Evolutionary conservation across 2,113 vertebrate species (phyloP).

Genomic region (Hemichromis elongatus): DNA sequence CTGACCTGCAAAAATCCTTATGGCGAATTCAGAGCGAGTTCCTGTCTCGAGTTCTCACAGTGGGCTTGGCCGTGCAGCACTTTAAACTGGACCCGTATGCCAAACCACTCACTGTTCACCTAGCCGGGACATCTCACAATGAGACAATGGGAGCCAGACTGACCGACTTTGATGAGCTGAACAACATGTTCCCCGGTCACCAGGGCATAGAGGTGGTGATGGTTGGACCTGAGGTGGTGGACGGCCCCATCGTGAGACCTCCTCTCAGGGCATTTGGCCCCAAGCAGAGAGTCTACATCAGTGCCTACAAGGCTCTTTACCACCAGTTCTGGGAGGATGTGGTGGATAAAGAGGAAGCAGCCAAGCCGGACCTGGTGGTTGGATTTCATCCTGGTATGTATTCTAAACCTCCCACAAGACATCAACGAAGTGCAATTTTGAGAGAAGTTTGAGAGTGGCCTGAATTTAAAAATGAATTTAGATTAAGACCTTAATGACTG

Average conservation of each 20-base stretch:
- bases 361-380: slow-evolving; percentile 85
- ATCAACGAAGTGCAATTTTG: not conserved
- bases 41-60: slow-evolving; percentile 82
- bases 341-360: slow-evolving; percentile 77
- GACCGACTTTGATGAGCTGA: slow-evolving; percentile 86
- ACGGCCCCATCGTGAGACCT: slow-evolving; percentile 76
- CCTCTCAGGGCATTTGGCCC: slow-evolving; percentile 72
- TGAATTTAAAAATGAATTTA: not conserved
- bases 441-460: not conserved
- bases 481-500: not conserved
- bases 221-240: slow-evolving; percentile 87
- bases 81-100: slow-evolving; percentile 72
- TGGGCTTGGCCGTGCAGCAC: slow-evolving; percentile 75
- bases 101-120: slow-evolving; percentile 81
- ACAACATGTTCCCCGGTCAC: slow-evolving; percentile 82
- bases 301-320: slow-evolving; percentile 86
- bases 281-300: slow-evolving; percentile 79
- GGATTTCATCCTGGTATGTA: slow-evolving; percentile 92
- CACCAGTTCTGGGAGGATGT: slow-evolving; percentile 93
- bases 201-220: slow-evolving; percentile 85
- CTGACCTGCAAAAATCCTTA: slow-evolving; percentile 77
- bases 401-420: not conserved
- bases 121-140: slow-evolving; percentile 84
- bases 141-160: slow-evolving; percentile 84
- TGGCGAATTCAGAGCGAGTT: slow-evolving; percentile 86